Evolutionary conservation across 2,888 invertebrate species (phyloP), one percentile per base, ranked within the genome.

Genomic region (Pediacus dermestoides): DNA sequence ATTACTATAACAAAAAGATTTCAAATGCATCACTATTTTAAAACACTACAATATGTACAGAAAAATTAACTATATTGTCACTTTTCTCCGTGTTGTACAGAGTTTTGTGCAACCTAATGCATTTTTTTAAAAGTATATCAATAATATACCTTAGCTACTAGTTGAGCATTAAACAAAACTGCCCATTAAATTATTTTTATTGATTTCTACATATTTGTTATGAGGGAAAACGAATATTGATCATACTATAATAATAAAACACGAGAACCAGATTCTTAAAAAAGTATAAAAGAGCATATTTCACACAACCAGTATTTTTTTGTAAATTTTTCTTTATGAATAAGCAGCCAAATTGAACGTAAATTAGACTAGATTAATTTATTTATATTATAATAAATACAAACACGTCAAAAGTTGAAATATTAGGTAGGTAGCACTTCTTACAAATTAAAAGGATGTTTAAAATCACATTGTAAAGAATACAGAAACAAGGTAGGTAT

Each of bases 21-120:
- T 53, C 46, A 55, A 54, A 53, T 53, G 52, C 52, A 53, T 46
- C 44, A 44, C 40, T 55, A 37, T 48, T 41, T 54, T 55, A 57
- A 58, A 42, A 46, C 42, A 44, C 50, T 54, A 57, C 48, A 55
- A 55, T 61, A 61, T 62, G 42, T 62, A 62, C 61, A 62, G 51
- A 52, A 58, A 57, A 57, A 53, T 51, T 53, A 55, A 55, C 58
- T 61, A 63, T n/a, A n/a, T 63, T 63, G 61, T 62, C 61, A 57
- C 51, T 52, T 52, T 58, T 55, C 53, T 51, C 45, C 2, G 12
- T 6, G 10, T 41, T 53, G 44, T 52, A 57, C 53, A 56, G 50
- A 53, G 46, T 38, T 58, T 58, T 59, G 59, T 60, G 59, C 60
- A 53, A 53, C 39, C 43, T 46, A 46, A 31, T 30, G 34, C 25